phyloP scores from a whole-genome alignment of 2,888 invertebrate species.

The Laothoe populi region DNA sequence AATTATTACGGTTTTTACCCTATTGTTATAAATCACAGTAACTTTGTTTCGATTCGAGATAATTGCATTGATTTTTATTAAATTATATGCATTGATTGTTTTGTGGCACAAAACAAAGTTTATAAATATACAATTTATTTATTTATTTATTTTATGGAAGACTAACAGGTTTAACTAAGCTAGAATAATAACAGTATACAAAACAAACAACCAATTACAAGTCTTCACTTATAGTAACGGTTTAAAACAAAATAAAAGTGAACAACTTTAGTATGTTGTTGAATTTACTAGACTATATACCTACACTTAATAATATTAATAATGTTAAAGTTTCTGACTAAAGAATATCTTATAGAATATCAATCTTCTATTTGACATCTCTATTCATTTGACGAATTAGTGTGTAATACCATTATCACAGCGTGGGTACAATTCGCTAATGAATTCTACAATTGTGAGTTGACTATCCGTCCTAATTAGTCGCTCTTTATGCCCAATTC shows the following conservation, averaged over 20 bases:
- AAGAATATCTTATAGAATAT: too few species aligned
- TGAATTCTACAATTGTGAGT: slow-evolving; percentile 70
- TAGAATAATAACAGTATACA: too few species aligned
- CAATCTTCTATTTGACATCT: too few species aligned
- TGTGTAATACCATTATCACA: slow-evolving; percentile 53
- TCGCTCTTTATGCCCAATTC: slow-evolving; percentile 68
- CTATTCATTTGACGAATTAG: slow-evolving; percentile 51
- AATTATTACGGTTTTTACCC: slow-evolving; percentile 71
- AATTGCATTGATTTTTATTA: slow-evolving; percentile 36
- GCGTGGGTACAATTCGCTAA: slow-evolving; percentile 60
- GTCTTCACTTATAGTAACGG: too few species aligned
- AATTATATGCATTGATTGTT: not conserved
- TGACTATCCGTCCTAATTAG: slow-evolving; percentile 69
- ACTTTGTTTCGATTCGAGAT: slow-evolving; percentile 59
- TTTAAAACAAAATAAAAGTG: too few species aligned
- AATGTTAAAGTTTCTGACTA: too few species aligned
- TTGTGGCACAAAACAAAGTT: not conserved
- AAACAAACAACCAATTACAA: too few species aligned
- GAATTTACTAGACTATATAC: too few species aligned
- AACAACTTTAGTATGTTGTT: too few species aligned
- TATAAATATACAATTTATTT: slow-evolving; percentile 26
- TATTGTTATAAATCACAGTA: slow-evolving; percentile 68
- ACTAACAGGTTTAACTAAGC: too few species aligned
- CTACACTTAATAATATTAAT: too few species aligned
- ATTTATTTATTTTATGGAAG: too few species aligned